These are phyloP conservation scores for Acipenser ruthenus DNA, from an alignment of 2,797 vertebrate species.

Conservation along the genomic window DNA sequence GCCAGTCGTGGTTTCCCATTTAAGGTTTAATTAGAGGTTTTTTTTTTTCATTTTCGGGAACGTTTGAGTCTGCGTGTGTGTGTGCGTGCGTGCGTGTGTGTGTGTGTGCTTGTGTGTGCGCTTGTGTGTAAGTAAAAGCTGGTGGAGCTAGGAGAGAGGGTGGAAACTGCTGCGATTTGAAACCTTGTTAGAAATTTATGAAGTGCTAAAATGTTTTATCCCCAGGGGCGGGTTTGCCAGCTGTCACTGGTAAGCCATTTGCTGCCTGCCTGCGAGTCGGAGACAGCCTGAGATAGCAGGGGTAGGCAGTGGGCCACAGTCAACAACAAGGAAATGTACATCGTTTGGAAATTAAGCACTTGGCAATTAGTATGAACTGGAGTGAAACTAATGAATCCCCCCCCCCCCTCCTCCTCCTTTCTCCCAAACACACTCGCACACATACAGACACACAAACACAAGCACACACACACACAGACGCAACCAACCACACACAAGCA, in stretches of 20 bases:
- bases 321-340: conserved; percentile 40
- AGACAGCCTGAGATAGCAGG: conserved; percentile 37
- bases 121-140: conserved; percentile 29
- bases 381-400: conserved; percentile 52
- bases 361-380: conserved; percentile 50
- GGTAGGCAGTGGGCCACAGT: conserved; percentile 46
- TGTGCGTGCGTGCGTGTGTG: background rate
- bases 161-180: conserved; percentile 83
- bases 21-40: conserved; percentile 11
- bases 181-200: conserved; percentile 99
- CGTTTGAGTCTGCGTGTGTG: background rate
- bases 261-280: conserved; percentile 31
- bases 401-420: conserved; percentile 11
- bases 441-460: conserved; percentile 1
- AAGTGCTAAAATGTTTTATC: conserved; percentile 97
- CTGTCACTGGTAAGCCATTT: conserved; percentile 70
- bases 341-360: conserved; percentile 49
- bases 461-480: background rate
- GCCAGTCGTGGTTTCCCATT: conserved; percentile 14
- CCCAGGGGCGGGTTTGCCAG: conserved; percentile 79
- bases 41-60: conserved; percentile 5
- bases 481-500: background rate
- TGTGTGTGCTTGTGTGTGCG: background rate
- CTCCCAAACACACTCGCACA: conserved; percentile 8
- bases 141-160: conserved; percentile 64